Evolutionary conservation across 2,888 invertebrate genomes (phyloP), one percentile per base, ranked within the genome.

Genomic region (Cetonia aurata): DNA sequence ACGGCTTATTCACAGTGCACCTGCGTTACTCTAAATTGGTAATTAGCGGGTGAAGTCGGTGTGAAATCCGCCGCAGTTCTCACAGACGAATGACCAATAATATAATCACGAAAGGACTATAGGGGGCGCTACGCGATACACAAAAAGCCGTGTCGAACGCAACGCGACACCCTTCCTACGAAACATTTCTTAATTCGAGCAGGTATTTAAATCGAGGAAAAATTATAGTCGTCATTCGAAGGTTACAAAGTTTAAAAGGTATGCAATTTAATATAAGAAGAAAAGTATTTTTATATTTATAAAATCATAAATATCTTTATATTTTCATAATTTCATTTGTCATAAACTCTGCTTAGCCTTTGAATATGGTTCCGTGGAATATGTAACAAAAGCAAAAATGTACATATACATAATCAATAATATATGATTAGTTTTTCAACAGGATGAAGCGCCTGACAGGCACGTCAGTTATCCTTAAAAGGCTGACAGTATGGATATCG

Each of bases 41-140:
- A 83, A 84, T 84, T 84, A 84, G 83, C 81, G 81, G 80, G 83
- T 83, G 83, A 83, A 84, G 81, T 82, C 83, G 83, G 83, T 83
- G 83, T 83, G 83, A 84, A 84, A 84, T 84, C 81, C 79, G 83
- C 83, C 83, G 82, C 83, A 83, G 80, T 80, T 80, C 81, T 79
- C 83, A 81, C 83, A 83, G 81, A 79, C 82, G 79, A 82, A 80
- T 76, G 83, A 81, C 82, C 82, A 83, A 83, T 83, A 81, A 82
- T 81, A 80, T 83, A 83, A 83, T 83, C 82, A 77, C 75, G 25
- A 6, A 50, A 33, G 62, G 25, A 50, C 50, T 65, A 37, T 65
- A 41, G 50, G 60, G 62, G 62, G 62, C 41, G 66, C 57, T 56
- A 48, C 48, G 66, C 52, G 56, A 66, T 70, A 66, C 70, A 57